A percentile compares a stretch with the other conserved stretches of the same genome.
Evolutionary conservation across 2,888 invertebrate species (phyloP).

Genomic region (Limenitis camilla): DNA sequence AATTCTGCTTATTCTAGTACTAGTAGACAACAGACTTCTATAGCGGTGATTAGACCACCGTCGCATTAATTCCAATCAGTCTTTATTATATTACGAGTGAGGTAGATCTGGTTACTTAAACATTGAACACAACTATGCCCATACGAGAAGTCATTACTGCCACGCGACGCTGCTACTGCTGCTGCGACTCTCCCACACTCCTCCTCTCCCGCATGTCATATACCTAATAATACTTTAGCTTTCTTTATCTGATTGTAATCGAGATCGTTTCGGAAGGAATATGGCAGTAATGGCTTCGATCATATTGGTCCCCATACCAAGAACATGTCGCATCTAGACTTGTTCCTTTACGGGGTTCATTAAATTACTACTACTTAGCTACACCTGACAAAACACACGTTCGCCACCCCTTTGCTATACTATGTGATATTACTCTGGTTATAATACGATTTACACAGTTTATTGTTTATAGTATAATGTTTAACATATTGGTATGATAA

Average conservation of each 20-base stretch:
- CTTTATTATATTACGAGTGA: conserved; percentile 60
- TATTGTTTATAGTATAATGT: conserved; percentile 3
- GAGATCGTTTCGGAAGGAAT: neutral
- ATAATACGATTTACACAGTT: no score
- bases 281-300: conserved; percentile 25
- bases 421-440: conserved; percentile 1
- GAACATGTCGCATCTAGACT: conserved; percentile 19
- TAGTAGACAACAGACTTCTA: conserved; percentile 66
- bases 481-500: conserved; percentile 5
- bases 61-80: conserved; percentile 58
- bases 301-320: conserved; percentile 27
- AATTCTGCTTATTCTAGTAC: conserved; percentile 41
- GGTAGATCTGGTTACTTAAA: conserved; percentile 57
- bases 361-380: conserved; percentile 57
- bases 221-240: conserved; percentile 1
- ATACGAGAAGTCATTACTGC: conserved; percentile 21
- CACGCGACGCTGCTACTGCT: neutral
- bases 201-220: neutral
- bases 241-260: no score
- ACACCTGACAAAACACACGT: conserved; percentile 46
- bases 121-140: conserved; percentile 44
- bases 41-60: conserved; percentile 69
- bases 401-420: conserved; percentile 37
- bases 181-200: neutral
- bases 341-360: conserved; percentile 25